Evolutionary conservation across 2,113 vertebrate species (phyloP), one percentile per base, ranked within the genome.

Genomic region (Herpetotheres cachinnans): DNA sequence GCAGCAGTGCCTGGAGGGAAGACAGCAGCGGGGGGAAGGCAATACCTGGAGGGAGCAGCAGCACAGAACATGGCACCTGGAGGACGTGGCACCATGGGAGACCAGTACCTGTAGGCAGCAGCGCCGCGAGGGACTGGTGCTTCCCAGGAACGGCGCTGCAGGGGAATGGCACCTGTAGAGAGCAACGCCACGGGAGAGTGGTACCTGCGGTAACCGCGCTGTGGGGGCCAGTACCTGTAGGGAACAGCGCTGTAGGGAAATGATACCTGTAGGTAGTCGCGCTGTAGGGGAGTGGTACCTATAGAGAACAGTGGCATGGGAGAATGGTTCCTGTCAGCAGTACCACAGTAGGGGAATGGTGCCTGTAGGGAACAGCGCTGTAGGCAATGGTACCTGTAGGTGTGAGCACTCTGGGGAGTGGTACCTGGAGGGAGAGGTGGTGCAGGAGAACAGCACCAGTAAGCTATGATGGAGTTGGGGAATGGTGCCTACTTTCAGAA

Each of bases 1-100:
- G 69, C 80, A 19, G 93, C 19, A 21, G 76, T 61, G 93, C 96
- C 93, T 87, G 91, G 18, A 44, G 93, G 86, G 73, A 82, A 47
- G 52, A 44, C 46, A 85, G 81, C 87, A 59, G 87, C 3, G 2
- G 66, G 71, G 89, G 42, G 78, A 50, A 87, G 61, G 83, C 83
- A 61, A 40, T 83, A 88, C 88, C 93, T 89, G 89, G 62, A 65
- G 92, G 83, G 18, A 44, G 38, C 92, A 58, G 77, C 90, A 18
- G 83, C 90, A n/a, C 90, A 61, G 89, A 94, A 94, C 84, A 9
- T 17, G 78, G 92, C 82, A 90, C 95, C 87, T 87, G 94, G 38
- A 74, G 95, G 83, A 56, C 30, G 2, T n/a, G 93, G 80, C 93
- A 81, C 96, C 1, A 0, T 3, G 84, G 92, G 96, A 92, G 29